phyloP scores from a whole-genome alignment of 2,797 vertebrate genomes.

The Acestrorhynchus altus region DNA sequence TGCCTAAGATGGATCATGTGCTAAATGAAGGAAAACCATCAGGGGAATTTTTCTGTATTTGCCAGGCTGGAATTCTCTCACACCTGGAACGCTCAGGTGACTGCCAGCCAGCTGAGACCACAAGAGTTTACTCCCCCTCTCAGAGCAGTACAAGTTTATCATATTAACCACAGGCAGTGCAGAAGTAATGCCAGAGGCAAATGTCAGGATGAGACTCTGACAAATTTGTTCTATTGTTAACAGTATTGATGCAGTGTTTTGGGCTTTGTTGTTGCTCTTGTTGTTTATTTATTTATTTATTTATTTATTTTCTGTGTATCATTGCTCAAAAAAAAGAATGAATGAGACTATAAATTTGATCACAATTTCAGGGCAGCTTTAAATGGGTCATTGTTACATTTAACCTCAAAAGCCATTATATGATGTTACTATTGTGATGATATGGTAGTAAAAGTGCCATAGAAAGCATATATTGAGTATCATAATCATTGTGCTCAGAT shows the following conservation, averaged over 20 bases:
- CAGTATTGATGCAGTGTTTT: background rate
- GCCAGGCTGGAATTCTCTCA: conserved; percentile 32
- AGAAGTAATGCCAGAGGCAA: background rate
- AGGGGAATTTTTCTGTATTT: conserved; percentile 44
- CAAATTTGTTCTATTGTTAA: background rate
- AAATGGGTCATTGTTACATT: conserved; percentile 20
- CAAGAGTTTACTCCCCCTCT: conserved; percentile 13
- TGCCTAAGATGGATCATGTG: conserved; percentile 54
- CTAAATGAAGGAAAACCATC: conserved; percentile 56
- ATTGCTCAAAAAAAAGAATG: background rate
- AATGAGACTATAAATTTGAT: background rate
- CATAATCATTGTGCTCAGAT: too few relatives aligned
- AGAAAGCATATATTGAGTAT: too few relatives aligned
- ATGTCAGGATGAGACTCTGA: background rate
- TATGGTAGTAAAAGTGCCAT: too few relatives aligned
- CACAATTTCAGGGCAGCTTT: background rate
- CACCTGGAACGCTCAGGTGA: conserved; percentile 52
- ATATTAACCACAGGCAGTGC: background rate
- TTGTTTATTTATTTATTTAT: too few relatives aligned
- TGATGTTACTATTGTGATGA: background rate
- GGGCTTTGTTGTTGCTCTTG: background rate
- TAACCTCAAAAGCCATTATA: background rate
- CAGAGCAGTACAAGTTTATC: background rate
- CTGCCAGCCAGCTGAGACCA: conserved; percentile 46
- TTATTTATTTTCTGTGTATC: background rate